phyloP scores from a whole-genome alignment of 2,888 invertebrate species.

The Lymantria dispar region DNA sequence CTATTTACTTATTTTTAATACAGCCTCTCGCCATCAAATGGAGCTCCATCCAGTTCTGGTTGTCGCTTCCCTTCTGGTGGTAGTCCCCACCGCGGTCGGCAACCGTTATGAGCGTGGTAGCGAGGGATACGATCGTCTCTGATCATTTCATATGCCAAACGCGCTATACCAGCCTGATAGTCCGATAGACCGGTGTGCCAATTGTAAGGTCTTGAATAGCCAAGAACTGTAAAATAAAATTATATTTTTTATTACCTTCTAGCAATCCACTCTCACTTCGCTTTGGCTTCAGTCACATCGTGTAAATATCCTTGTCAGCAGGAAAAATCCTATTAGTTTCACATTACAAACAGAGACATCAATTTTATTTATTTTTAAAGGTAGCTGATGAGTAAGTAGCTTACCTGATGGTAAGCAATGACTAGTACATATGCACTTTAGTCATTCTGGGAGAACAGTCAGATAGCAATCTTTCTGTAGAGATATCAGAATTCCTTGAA shows the following conservation, averaged over 20 bases:
- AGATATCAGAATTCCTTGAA: too few species aligned
- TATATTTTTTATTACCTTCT: background rate
- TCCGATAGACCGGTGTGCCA: slow-evolving; percentile 65
- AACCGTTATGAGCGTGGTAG: slow-evolving; percentile 62
- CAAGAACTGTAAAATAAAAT: slow-evolving; percentile 44
- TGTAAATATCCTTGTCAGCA: too few species aligned
- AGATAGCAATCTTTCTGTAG: too few species aligned
- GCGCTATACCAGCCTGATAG: slow-evolving; percentile 64
- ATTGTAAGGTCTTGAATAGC: slow-evolving; percentile 58
- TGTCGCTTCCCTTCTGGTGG: slow-evolving; percentile 66
- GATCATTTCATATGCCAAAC: slow-evolving; percentile 68
- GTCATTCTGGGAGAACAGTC: too few species aligned
- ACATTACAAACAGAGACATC: too few species aligned
- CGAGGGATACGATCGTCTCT: slow-evolving; percentile 61
- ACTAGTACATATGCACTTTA: too few species aligned
- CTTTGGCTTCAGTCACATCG: too few species aligned
- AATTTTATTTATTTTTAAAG: too few species aligned
- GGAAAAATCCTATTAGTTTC: too few species aligned
- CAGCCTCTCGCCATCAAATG: slow-evolving; percentile 65
- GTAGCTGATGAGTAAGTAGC: too few species aligned
- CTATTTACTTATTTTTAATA: slow-evolving; percentile 36
- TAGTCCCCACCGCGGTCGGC: slow-evolving; percentile 60
- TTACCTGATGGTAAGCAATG: too few species aligned
- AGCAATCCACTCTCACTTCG: too few species aligned
- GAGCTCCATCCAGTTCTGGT: slow-evolving; percentile 62